phyloP scores from a whole-genome alignment of 1,140 invertebrate genomes.

The Ridgeia piscesae region DNA sequence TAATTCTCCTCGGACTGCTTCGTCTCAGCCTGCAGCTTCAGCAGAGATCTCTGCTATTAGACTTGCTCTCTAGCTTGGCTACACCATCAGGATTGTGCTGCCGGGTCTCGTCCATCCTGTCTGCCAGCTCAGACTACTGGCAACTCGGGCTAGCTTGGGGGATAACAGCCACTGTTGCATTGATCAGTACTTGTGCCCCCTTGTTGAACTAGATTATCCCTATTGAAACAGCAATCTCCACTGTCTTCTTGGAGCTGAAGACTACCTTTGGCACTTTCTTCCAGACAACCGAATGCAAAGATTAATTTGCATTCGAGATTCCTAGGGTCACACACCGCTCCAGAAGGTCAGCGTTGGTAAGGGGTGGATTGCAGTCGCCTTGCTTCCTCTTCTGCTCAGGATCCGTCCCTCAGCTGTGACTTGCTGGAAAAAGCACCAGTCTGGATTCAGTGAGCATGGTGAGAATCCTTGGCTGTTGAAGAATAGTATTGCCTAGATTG shows the following conservation, averaged over 20 bases:
- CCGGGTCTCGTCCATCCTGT: neutral
- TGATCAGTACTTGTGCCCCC: neutral
- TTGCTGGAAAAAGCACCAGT: slow-evolving; percentile 11
- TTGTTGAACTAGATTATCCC: slow-evolving; percentile 2
- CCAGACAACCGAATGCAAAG: neutral
- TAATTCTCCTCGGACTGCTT: neutral
- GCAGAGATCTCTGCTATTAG: neutral
- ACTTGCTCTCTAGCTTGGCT: slow-evolving; percentile 9
- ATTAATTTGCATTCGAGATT: slow-evolving; percentile 2
- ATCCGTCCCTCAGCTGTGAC: neutral
- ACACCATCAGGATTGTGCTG: neutral
- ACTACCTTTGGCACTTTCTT: neutral
- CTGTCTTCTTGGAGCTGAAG: slow-evolving; percentile 14
- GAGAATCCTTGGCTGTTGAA: slow-evolving; percentile 3
- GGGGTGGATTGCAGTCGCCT: neutral
- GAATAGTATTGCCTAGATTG: neutral
- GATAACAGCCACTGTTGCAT: neutral
- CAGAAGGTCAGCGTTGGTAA: neutral
- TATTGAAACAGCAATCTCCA: slow-evolving; percentile 6
- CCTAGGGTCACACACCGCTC: neutral
- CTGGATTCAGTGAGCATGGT: neutral
- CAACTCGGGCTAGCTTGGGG: neutral
- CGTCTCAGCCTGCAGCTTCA: neutral
- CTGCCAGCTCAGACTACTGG: neutral
- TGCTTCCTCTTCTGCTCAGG: slow-evolving; percentile 13